Evolutionary conservation across 2,888 invertebrate species (phyloP), one percentile per base, ranked within the genome.

Genomic region (Thysanoteuthis rhombus): DNA sequence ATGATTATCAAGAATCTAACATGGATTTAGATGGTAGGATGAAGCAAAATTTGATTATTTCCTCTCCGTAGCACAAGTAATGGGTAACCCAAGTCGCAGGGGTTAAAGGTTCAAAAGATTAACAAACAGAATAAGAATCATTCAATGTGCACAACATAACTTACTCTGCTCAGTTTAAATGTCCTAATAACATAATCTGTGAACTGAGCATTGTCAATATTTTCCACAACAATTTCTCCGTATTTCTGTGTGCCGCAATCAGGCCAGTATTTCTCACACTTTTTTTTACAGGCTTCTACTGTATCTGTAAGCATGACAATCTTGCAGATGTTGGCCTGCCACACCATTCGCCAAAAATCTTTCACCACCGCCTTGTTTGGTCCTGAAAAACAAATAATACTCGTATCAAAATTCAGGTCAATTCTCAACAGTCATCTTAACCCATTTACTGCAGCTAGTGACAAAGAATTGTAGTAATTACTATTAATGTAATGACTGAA

Each of bases 291-390:
- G 75, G 95, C 95, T 94, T 96, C 96, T 40, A 96, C 96, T 25
- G 96, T 94, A 93, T 96, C 96, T 47, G 98, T 98, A 8, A 98
- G 97, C 98, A 98, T 98, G 2, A 98, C 98, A 95, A 98, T 98
- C 47, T 98, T 97, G 90, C 97, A 97, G 0, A 98, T 97, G 95
- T 98, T 97, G 95, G 98, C 98, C 96, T 98, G 98, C 95, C 98
- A 97, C 36, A 98, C 97, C 98, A 98, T 98, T 95, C 98, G 97
- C 98, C 98, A 98, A 96, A 98, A 98, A 96, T 98, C 98, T 94
- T 97, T 97, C 28, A 97, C 97, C 52, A 98, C 98, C 94, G 97
- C 97, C 93, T 98, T 97, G 94, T 98, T 98, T 0, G 98, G 98
- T 40, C 96, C 96, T 96, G 89, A 38, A 94, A 93, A 75, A 91